Evolutionary conservation across 2,797 vertebrate genomes (phyloP).

Genomic region (Molossus alvarezi): DNA sequence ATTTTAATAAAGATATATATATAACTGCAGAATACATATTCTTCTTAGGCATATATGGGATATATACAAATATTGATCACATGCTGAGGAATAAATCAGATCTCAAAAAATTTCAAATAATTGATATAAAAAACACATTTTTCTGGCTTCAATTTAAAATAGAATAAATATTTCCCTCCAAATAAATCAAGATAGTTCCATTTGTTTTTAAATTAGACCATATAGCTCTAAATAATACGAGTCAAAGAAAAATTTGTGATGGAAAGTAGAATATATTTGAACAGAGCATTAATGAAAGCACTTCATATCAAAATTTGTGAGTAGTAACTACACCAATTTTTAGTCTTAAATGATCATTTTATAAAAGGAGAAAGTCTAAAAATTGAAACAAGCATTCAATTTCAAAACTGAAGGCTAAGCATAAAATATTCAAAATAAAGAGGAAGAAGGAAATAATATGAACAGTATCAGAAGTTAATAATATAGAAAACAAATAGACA

Average conservation of each 20-base stretch:
- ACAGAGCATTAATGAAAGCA: not conserved
- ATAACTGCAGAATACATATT: constrained; percentile 2
- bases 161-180: constrained; percentile 12
- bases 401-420: not conserved
- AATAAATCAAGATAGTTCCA: constrained; percentile 32
- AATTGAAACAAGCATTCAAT: not conserved
- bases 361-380: constrained; percentile 6
- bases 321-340: not conserved
- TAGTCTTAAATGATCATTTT: constrained; percentile 22
- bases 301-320: not conserved
- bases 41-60: not conserved
- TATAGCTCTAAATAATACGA: constrained; percentile 11
- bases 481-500: not conserved
- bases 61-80: not conserved
- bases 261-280: constrained; percentile 7
- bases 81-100: not conserved
- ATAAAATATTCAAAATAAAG: constrained; percentile 40
- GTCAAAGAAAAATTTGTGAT: constrained; percentile 7
- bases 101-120: constrained; percentile 41
- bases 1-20: constrained; percentile 4
- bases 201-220: constrained; percentile 39
- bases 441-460: constrained; percentile 15
- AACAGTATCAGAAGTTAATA: constrained; percentile 45
- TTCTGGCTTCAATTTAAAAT: constrained; percentile 10
- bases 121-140: constrained; percentile 2